A percentile compares a stretch with the other conserved stretches of the same genome.
These are phyloP conservation scores for Bufo bufo DNA, from an alignment of 2,113 vertebrate species.

Conservation along the genomic window DNA sequence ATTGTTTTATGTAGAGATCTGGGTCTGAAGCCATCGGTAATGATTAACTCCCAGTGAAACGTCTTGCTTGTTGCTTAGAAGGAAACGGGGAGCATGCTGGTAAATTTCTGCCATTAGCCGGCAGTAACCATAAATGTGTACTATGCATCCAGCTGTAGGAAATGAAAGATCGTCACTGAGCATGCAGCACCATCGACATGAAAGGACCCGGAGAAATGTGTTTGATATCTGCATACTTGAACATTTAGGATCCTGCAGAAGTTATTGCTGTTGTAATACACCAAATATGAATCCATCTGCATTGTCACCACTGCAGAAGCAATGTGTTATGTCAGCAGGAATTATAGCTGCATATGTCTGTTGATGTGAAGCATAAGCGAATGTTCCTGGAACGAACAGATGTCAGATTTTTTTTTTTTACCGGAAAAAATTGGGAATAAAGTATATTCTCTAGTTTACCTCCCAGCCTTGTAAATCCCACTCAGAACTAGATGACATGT, in stretches of 20 bases:
- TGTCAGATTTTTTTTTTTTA: not conserved
- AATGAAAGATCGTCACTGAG: not conserved
- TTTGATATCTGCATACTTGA: not conserved
- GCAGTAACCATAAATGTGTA: not conserved
- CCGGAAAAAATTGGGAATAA: not conserved
- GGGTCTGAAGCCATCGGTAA: not conserved
- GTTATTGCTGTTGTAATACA: not conserved
- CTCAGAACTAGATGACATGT: not conserved
- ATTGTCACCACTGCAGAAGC: not conserved
- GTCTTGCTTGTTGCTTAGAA: not conserved
- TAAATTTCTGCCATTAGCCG: not conserved
- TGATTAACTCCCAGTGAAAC: not conserved
- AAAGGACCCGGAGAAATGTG: no score
- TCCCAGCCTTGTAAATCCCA: no score
- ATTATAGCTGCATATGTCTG: not conserved
- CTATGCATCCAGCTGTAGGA: not conserved
- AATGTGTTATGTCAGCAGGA: slow-evolving; percentile 1
- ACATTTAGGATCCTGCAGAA: not conserved
- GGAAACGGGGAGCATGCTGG: not conserved
- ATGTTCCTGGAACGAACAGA: not conserved
- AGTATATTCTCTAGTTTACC: no score
- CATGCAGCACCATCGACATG: no score
- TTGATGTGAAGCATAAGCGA: slow-evolving; percentile 7
- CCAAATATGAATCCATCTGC: not conserved
- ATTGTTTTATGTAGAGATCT: not conserved